A percentile compares a stretch with the other conserved stretches of the same genome.
These are phyloP conservation scores for Pachliopta kotzebuea DNA, from an alignment of 2,888 invertebrate species.

Conservation along the genomic window DNA sequence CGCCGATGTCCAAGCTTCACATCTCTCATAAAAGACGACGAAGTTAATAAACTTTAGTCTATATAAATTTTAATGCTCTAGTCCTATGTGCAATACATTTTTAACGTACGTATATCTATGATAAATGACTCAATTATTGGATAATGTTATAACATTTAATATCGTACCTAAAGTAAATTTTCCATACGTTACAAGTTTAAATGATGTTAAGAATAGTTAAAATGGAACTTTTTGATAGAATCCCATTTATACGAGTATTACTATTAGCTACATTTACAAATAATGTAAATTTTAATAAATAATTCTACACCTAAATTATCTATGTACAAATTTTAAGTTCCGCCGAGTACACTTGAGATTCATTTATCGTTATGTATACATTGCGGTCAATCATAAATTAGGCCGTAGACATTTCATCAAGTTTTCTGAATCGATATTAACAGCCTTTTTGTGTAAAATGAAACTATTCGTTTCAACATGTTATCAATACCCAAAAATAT, in stretches of 20 bases:
- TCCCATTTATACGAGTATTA: constrained; percentile 43
- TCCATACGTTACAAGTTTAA: constrained; percentile 31
- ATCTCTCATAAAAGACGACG: constrained; percentile 19
- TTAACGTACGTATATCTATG: constrained; percentile 43
- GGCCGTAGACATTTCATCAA: constrained; percentile 27
- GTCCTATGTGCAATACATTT: constrained; percentile 55
- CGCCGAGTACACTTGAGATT: constrained; percentile 61
- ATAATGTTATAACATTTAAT: constrained; percentile 61
- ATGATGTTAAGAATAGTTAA: constrained; percentile 39
- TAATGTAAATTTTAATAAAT: constrained; percentile 61
- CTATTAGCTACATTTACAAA: constrained; percentile 48
- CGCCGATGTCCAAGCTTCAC: constrained; percentile 21
- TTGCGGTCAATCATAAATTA: constrained; percentile 45
- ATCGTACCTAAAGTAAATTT: constrained; percentile 51
- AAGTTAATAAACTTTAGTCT: constrained; percentile 35
- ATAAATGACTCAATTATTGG: constrained; percentile 55
- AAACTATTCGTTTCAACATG: not conserved
- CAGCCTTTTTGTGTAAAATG: not conserved
- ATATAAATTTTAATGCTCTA: constrained; percentile 38
- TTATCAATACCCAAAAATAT: not conserved
- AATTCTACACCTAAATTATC: constrained; percentile 52
- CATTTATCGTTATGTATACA: constrained; percentile 53
- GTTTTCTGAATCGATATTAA: not conserved
- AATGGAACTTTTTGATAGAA: constrained; percentile 59
- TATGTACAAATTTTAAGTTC: constrained; percentile 59